Evolutionary conservation across 2,113 vertebrate species (phyloP).

Genomic region (Phocoena sinus): DNA sequence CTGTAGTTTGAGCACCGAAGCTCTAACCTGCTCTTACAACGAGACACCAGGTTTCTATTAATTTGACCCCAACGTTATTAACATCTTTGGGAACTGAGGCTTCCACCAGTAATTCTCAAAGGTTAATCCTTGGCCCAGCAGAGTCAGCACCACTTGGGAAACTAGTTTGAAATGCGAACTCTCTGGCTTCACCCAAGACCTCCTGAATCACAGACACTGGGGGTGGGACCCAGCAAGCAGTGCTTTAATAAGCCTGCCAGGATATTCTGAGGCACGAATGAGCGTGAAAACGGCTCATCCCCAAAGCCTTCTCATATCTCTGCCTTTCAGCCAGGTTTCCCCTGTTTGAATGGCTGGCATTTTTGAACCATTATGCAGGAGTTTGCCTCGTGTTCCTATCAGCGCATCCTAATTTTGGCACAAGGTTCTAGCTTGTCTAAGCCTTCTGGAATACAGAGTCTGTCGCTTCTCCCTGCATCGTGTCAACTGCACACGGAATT

Average conservation of each 20-base stretch:
- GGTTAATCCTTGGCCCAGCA: too few species aligned
- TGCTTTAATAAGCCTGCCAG: not conserved
- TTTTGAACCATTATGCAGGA: not conserved
- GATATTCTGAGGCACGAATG: not conserved
- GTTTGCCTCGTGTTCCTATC: not conserved
- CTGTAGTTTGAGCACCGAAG: fast-evolving
- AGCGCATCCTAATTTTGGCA: not conserved
- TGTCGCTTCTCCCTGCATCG: not conserved
- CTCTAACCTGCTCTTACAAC: not conserved
- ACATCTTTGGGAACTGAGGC: not conserved
- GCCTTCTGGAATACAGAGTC: not conserved
- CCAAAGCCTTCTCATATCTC: not conserved
- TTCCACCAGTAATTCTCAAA: not conserved
- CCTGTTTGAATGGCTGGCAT: not conserved
- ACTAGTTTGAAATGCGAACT: not conserved
- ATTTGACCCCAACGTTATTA: not conserved
- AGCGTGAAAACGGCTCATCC: not conserved
- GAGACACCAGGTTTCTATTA: not conserved
- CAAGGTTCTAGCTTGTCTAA: not conserved
- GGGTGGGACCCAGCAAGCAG: not conserved
- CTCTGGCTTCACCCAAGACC: not conserved
- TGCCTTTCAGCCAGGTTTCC: not conserved
- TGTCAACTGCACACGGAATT: not conserved
- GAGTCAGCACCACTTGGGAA: not conserved
- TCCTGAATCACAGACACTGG: not conserved